These are phyloP conservation scores for Eclectus roratus DNA, from an alignment of 2,113 vertebrate genomes.

Conservation along the genomic window DNA sequence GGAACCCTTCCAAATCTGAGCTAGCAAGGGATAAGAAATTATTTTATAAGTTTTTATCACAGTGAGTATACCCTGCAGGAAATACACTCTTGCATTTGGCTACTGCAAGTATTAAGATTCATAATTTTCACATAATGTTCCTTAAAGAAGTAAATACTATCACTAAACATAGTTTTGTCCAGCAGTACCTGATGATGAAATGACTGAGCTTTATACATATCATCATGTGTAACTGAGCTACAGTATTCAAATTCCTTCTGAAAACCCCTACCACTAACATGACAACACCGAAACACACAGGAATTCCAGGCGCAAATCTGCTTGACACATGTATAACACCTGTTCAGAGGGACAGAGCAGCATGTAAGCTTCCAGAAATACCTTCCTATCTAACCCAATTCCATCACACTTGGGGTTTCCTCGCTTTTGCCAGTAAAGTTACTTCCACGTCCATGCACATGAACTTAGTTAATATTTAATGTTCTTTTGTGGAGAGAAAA, in stretches of 20 bases:
- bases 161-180: neutral
- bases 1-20: neutral
- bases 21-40: neutral
- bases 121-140: neutral
- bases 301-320: constrained; percentile 6
- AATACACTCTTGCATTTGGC: neutral
- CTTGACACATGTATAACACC: neutral
- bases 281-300: neutral
- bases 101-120: neutral
- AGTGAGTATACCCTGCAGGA: neutral
- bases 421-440: neutral
- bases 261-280: neutral
- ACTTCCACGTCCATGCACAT: neutral
- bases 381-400: neutral
- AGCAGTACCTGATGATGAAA: neutral
- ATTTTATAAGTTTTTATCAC: neutral
- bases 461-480: neutral
- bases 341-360: neutral
- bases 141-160: neutral
- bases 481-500: neutral
- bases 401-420: neutral
- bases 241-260: neutral
- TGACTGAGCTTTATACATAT: neutral
- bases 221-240: neutral
- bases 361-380: neutral